Conservation (phyloP, 1,140 invertebrate species). For the Melanaphis sacchari region DNA sequence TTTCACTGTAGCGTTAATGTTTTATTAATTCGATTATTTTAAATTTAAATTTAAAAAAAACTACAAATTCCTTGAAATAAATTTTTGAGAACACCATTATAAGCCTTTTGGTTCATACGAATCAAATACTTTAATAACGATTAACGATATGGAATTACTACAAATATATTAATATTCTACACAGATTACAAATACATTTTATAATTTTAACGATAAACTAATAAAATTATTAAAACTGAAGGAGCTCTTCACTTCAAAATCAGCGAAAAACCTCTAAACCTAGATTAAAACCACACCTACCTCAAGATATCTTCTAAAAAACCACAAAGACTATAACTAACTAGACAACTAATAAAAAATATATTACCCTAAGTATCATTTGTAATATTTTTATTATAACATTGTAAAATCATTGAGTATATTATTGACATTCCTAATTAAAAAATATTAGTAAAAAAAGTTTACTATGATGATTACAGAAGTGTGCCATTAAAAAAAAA, state of each 20-base stretch:
- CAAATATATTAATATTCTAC: neutral
- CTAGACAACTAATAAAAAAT: too few relatives aligned
- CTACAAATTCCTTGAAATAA: neutral
- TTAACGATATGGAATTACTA: neutral
- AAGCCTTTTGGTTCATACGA: too few relatives aligned
- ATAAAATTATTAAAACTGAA: neutral
- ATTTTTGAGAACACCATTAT: neutral
- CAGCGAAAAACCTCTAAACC: neutral
- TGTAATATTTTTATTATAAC: neutral
- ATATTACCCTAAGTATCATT: neutral
- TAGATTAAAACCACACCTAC: too few relatives aligned
- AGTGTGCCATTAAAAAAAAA: constrained; percentile 3
- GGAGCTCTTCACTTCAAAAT: neutral
- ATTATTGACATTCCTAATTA: neutral
- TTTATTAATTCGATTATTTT: too few relatives aligned
- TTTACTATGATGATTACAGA: neutral
- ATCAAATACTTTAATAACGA: too few relatives aligned
- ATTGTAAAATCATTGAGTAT: neutral
- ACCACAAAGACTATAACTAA: too few relatives aligned
- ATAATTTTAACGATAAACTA: neutral
- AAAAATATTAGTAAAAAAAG: neutral
- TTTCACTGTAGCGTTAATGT: too few relatives aligned
- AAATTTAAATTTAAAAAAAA: neutral
- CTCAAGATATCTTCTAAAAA: too few relatives aligned
- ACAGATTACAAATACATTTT: neutral